Evolutionary conservation across 2,888 invertebrate genomes (phyloP), one percentile per base, ranked within the genome.

Genomic region (Xestia ashworthii): DNA sequence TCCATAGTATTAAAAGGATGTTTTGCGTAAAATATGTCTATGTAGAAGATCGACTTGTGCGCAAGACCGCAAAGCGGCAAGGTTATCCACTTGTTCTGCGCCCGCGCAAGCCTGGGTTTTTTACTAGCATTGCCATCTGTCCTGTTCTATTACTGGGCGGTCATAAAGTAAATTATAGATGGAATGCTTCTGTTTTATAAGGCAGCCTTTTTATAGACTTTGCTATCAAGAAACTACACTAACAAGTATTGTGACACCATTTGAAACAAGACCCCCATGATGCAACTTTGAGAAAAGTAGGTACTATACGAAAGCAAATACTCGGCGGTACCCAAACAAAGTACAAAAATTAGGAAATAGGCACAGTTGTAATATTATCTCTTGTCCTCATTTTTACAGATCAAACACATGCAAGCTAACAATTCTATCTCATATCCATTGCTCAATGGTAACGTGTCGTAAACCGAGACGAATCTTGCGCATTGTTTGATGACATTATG

Each of bases 401-500:
- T 88, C 88, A 89, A 87, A 89, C 87, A 91, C 86, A 90, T 88
- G 87, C 85, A 90, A 91, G 89, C 72, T 78, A 77, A 89, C 83
- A 88, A 89, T 91, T 90, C 88, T 89, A 89, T 88, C 87, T 88
- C 80, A 69, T 82, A 72, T 77, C 46, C 72, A 72, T 93, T 92
- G 86, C 93, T 91, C 93, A 95, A 95, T 92, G 79, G 86, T 84
- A 84, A 81, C 66, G 84, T 95, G 94, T 92, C 92, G 94, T 90
- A 94, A 94, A 93, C 92, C 91, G 89, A 85, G 87, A 88, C 93
- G 89, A 93, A 94, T 94, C 90, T 90, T 85, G 88, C 87, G 89
- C 89, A 94, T 94, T 95, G 94, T 95, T 93, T 93, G 92, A 90
- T 88, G 91, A 90, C 91, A 91, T 89, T 89, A 90, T 90, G 84